Conservation (phyloP, 2,113 vertebrate species). For the Ammodytes marinus region DNA sequence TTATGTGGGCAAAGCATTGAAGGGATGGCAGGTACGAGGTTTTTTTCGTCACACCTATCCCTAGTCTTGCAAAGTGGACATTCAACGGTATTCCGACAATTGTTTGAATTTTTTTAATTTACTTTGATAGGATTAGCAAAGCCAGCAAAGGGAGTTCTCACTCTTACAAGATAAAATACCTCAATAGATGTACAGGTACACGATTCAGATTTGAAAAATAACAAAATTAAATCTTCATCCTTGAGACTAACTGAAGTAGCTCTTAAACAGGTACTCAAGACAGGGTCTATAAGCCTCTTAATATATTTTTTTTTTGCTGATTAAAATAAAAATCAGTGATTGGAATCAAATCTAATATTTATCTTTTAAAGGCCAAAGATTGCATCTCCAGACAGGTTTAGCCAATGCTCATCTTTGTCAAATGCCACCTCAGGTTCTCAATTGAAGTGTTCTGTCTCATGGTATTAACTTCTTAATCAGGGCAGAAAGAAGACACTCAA, state of each 20-base stretch:
- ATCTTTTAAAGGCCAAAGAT: conserved; percentile 66
- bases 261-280: conserved; percentile 19
- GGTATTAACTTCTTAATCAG: conserved; percentile 53
- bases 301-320: conserved; percentile 27
- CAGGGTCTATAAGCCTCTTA: conserved; percentile 1
- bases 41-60: no score
- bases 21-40: not conserved
- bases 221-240: not conserved
- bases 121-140: no score
- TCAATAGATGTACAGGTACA: not conserved
- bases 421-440: conserved; percentile 66
- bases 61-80: not conserved
- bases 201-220: not conserved
- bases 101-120: not conserved
- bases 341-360: conserved; percentile 49
- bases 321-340: conserved; percentile 26
- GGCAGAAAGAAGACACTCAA: conserved; percentile 24
- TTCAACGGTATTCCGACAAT: not conserved
- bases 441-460: conserved; percentile 32
- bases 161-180: not conserved
- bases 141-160: not conserved
- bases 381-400: conserved; percentile 60
- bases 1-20: no score
- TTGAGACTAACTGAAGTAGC: conserved; percentile 1
- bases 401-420: conserved; percentile 64